Conservation (phyloP, 2,113 vertebrate genomes). For the Plotosus lineatus region DNA sequence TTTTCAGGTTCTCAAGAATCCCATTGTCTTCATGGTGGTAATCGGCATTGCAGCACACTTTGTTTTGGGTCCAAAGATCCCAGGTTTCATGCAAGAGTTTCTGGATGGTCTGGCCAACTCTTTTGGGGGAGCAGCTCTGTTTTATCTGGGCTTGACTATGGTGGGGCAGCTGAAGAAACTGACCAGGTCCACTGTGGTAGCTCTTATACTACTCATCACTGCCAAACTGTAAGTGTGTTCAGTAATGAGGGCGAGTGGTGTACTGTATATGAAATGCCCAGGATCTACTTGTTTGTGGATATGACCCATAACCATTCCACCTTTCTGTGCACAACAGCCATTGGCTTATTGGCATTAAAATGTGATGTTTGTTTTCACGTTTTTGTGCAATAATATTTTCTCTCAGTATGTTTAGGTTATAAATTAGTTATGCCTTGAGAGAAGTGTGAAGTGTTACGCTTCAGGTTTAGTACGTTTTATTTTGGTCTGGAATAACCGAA, state of each 20-base stretch:
- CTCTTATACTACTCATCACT: conserved; percentile 91
- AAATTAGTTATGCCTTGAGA: not conserved
- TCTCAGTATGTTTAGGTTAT: not conserved
- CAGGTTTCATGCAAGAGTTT: conserved; percentile 86
- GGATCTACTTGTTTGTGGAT: conserved; percentile 7
- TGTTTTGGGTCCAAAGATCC: conserved; percentile 84
- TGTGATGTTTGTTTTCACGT: not conserved
- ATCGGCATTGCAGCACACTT: conserved; percentile 90
- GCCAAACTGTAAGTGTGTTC: conserved; percentile 91
- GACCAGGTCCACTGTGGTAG: conserved; percentile 86
- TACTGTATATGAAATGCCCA: not conserved
- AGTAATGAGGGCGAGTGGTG: not conserved
- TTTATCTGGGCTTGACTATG: conserved; percentile 96
- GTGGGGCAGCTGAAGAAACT: conserved; percentile 90
- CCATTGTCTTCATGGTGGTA: conserved; percentile 96
- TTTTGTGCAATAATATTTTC: not conserved
- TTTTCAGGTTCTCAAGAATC: conserved; percentile 89
- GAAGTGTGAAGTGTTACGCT: not conserved
- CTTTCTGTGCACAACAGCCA: not conserved
- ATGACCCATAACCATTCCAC: not conserved
- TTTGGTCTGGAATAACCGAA: not conserved
- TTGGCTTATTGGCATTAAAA: not conserved
- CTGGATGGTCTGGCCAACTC: conserved; percentile 91
- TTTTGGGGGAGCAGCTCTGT: conserved; percentile 93
- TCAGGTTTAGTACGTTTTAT: not conserved